phyloP scores from a whole-genome alignment of 1,140 invertebrate genomes.

The Druon quercuslanigerum region DNA sequence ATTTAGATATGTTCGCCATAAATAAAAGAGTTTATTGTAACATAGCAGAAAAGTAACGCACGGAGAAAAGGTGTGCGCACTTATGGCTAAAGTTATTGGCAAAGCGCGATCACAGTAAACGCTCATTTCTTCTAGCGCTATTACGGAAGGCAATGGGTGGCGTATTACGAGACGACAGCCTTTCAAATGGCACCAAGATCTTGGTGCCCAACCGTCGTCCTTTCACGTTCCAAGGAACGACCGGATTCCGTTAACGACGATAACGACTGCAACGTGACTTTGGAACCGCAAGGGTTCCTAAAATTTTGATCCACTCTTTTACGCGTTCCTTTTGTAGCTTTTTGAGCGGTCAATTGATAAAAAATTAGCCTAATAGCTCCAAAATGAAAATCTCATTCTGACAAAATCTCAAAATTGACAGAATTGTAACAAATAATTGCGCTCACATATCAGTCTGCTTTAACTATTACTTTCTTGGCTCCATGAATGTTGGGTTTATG shows the following conservation, averaged over 20 bases:
- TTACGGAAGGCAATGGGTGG: conserved; percentile 52
- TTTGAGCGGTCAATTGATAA: too few relatives aligned
- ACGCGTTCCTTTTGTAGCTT: conserved; percentile 54
- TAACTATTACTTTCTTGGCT: too few relatives aligned
- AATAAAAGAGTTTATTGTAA: too few relatives aligned
- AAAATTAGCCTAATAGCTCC: too few relatives aligned
- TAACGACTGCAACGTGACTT: conserved; percentile 62
- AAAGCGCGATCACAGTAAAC: conserved; percentile 59
- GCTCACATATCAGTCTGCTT: too few relatives aligned
- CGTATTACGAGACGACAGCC: conserved; percentile 48
- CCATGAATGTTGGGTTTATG: too few relatives aligned
- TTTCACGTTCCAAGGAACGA: conserved; percentile 50
- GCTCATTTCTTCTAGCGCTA: conserved; percentile 58
- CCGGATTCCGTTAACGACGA: conserved; percentile 59
- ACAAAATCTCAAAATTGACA: too few relatives aligned
- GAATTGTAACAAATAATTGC: too few relatives aligned
- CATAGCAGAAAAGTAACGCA: neutral
- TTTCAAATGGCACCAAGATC: conserved; percentile 52
- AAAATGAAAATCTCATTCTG: too few relatives aligned
- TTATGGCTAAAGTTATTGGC: conserved; percentile 39
- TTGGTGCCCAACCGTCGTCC: conserved; percentile 41
- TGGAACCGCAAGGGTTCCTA: neutral
- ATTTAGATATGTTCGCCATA: neutral
- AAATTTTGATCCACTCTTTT: neutral
- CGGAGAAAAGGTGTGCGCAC: neutral